Conservation (phyloP, 2,797 vertebrate species). For the Nothura maculosa region DNA sequence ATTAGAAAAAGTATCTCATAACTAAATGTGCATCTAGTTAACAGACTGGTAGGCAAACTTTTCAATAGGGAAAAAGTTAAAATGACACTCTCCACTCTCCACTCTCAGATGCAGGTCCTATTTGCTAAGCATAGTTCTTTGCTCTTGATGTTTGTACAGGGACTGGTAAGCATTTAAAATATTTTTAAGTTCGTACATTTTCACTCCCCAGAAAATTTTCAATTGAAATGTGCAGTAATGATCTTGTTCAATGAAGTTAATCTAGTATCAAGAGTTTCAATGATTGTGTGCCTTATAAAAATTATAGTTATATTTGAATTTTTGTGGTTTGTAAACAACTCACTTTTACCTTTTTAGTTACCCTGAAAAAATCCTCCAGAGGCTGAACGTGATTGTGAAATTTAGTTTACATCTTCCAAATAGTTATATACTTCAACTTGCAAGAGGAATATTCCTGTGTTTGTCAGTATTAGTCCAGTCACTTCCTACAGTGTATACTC, state of each 20-base stretch:
- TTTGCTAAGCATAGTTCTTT: not conserved
- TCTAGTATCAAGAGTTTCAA: not conserved
- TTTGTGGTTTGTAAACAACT: not conserved
- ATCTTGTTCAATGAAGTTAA: not conserved
- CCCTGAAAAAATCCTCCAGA: not conserved
- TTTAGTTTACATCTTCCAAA: not conserved
- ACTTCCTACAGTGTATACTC: not conserved
- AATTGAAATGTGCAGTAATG: not conserved
- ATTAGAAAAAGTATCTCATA: not conserved
- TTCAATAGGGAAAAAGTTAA: not conserved
- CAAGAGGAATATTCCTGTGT: not conserved
- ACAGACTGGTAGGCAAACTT: not conserved
- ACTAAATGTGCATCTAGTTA: slow-evolving; percentile 11
- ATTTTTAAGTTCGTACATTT: not conserved
- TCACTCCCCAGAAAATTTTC: not conserved
- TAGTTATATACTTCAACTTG: not conserved
- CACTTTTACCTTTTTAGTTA: not conserved
- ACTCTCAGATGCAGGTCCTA: not conserved
- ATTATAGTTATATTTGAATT: not conserved
- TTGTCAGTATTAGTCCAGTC: not conserved
- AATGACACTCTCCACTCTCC: not conserved
- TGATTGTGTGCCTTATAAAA: not conserved
- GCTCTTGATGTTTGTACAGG: not conserved
- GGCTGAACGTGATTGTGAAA: not conserved
- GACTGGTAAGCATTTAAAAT: not conserved